phyloP scores from a whole-genome alignment of 2,888 invertebrate species.

The Tyria jacobaeae region DNA sequence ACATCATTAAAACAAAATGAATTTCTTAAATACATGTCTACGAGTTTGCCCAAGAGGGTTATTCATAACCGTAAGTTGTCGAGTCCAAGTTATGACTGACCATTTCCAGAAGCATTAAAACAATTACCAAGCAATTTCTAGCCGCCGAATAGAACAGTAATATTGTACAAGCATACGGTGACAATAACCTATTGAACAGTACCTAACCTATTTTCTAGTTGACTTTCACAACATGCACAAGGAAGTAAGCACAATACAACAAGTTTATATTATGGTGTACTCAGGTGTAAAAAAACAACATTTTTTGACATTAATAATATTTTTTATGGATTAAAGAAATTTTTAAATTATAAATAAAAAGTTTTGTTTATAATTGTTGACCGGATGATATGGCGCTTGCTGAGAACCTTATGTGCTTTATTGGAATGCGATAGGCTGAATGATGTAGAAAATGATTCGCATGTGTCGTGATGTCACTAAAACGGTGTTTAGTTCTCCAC shows the following conservation, averaged over 20 bases:
- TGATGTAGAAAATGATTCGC: too few relatives aligned
- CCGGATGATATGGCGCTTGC: too few relatives aligned
- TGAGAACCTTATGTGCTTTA: too few relatives aligned
- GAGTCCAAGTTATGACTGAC: background rate
- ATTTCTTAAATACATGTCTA: background rate
- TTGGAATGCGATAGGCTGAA: too few relatives aligned
- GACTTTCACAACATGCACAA: constrained; percentile 37
- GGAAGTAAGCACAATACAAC: constrained; percentile 17
- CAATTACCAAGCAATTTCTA: background rate
- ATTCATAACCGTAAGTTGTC: background rate
- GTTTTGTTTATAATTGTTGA: too few relatives aligned
- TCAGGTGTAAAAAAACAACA: background rate
- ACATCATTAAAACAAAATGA: background rate
- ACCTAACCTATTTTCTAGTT: constrained; percentile 19
- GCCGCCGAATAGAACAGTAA: constrained; percentile 5
- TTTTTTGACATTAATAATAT: background rate
- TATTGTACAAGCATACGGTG: constrained; percentile 19
- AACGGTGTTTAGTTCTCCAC: too few relatives aligned
- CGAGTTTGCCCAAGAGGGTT: background rate
- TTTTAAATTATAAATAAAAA: background rate
- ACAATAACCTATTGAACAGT: constrained; percentile 24
- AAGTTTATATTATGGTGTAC: background rate
- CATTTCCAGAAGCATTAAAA: constrained; percentile 2
- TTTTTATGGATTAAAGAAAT: background rate
- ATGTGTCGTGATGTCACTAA: too few relatives aligned